phyloP scores from a whole-genome alignment of 1,140 invertebrate species.

The Batillaria attramentaria region DNA sequence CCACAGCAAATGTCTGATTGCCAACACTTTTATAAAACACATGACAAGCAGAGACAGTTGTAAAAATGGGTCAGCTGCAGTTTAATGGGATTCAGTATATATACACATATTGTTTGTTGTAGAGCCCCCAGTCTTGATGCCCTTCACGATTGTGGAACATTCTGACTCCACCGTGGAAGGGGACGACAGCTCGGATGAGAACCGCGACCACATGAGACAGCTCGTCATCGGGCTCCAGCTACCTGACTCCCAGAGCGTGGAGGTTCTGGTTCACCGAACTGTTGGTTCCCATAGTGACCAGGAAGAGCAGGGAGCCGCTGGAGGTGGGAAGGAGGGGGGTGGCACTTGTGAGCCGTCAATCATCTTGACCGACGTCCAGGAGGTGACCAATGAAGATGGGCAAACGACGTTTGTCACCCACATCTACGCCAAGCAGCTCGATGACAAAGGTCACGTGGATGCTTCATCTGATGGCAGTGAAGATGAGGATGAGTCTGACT shows the following conservation, averaged over 20 bases:
- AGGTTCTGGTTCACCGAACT: conserved; percentile 38
- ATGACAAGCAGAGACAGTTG: no score
- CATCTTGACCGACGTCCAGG: conserved; percentile 32
- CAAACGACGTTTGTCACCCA: conserved; percentile 35
- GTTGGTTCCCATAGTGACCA: conserved; percentile 18
- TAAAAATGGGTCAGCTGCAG: no score
- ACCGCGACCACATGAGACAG: background rate
- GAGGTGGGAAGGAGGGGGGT: background rate
- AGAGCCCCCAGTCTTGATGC: no score
- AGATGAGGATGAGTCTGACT: background rate
- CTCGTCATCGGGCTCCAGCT: conserved; percentile 25
- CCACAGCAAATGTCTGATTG: no score
- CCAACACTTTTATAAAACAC: no score
- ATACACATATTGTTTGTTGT: no score
- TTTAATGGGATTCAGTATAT: no score
- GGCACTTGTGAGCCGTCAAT: conserved; percentile 12
- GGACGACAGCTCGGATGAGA: conserved; percentile 25
- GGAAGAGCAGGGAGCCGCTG: conserved; percentile 6
- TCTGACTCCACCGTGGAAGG: background rate
- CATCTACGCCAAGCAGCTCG: conserved; percentile 13
- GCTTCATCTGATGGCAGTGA: background rate
- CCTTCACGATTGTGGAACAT: no score
- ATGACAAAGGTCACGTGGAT: background rate
- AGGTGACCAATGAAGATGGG: conserved; percentile 31
- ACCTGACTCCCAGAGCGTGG: conserved; percentile 31